phyloP scores from a whole-genome alignment of 2,797 vertebrate genomes.

The Anguilla pacifica region DNA sequence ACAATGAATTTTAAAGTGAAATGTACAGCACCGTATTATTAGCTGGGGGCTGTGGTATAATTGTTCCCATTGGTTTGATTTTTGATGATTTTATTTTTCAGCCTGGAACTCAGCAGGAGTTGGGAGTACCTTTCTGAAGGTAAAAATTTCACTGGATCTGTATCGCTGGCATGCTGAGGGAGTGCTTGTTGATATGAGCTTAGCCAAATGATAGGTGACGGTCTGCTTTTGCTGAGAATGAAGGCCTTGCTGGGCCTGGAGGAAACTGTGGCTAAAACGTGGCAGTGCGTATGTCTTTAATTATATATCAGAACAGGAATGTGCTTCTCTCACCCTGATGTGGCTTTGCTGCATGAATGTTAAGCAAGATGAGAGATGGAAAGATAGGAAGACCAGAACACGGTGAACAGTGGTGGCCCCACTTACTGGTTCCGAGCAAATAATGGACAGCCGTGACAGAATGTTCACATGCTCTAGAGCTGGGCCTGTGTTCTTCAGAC shows the following conservation, averaged over 20 bases:
- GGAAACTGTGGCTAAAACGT: conserved; percentile 1
- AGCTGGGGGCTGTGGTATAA: not conserved
- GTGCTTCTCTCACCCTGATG: not conserved
- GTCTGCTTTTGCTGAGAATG: conserved; percentile 7
- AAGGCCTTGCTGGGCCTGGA: not conserved
- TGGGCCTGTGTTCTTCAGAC: not conserved
- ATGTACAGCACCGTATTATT: not conserved
- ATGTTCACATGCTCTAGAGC: not conserved
- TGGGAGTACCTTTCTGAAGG: not conserved
- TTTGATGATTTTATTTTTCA: not conserved
- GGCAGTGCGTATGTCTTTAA: conserved; percentile 27
- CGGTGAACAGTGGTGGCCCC: not conserved
- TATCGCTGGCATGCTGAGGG: not conserved
- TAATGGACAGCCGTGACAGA: not conserved
- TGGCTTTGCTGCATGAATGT: conserved; percentile 9
- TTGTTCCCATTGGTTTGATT: not conserved
- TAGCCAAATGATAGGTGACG: not conserved
- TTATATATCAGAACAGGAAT: conserved; percentile 24
- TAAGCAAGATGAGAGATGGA: not conserved
- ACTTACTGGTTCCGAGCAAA: not conserved
- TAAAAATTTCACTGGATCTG: not conserved
- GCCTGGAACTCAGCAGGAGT: not conserved
- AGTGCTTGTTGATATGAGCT: not conserved
- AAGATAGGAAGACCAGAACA: not conserved
- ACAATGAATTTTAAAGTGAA: not conserved